phyloP scores from a whole-genome alignment of 2,797 vertebrate species.

The Emydoidea blandingii region DNA sequence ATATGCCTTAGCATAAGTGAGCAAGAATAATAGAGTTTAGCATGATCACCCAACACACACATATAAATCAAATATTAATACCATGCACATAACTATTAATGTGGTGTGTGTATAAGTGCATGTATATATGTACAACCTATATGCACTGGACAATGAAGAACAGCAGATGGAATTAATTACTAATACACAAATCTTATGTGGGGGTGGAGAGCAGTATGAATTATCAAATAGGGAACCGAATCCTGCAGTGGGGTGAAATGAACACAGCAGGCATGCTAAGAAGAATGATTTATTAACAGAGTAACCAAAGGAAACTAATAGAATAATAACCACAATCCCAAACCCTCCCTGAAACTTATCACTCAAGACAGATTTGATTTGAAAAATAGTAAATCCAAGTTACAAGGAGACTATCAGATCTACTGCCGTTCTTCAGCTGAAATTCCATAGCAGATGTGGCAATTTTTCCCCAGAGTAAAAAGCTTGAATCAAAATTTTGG shows the following conservation, averaged over 20 bases:
- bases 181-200: too few relatives aligned
- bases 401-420: neutral
- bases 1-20: neutral
- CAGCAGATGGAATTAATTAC: neutral
- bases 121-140: neutral
- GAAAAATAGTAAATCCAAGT: neutral
- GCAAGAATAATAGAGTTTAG: neutral
- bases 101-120: neutral
- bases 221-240: neutral
- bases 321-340: neutral
- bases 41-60: neutral
- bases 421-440: neutral
- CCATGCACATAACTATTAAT: neutral
- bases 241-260: neutral
- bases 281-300: neutral
- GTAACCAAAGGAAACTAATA: neutral
- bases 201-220: too few relatives aligned
- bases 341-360: neutral
- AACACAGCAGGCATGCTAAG: neutral
- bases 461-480: neutral
- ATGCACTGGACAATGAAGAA: neutral
- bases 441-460: neutral
- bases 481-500: neutral
- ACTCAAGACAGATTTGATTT: accelerated
- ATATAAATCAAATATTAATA: neutral